Evolutionary conservation across 2,113 vertebrate species (phyloP), one percentile per base, ranked within the genome.

Genomic region (Bufo gargarizans): DNA sequence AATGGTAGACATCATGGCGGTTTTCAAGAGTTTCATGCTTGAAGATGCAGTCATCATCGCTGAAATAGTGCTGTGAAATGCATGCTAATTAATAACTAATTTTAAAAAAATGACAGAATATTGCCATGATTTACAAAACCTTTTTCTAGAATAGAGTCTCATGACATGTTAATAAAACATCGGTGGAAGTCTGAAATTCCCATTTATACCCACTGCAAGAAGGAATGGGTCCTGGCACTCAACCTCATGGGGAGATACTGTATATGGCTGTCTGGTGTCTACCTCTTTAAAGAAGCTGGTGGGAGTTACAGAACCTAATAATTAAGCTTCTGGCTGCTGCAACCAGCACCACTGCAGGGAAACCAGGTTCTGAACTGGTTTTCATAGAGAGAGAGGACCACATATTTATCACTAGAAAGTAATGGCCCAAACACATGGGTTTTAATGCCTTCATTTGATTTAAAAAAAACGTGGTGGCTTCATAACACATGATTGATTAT

Each of bases 1-100:
- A 96, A 1, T 93, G 94, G 89, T 97, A 95, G 50, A 94, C 90
- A 0, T 96, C 94, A 0, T 90, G 94, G 3, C 92, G 96, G 5
- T 98, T 99, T 83, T 99, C 97, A 92, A 99, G 94, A 0, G 96
- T 96, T 86, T 91, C 94, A 89, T 99, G 98, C 82, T 78, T 90
- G 92, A 96, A 96, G 19, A 91, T 90, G 50, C 98, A 99, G 91
- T 96, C 96, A 4, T 98, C 97, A 2, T 93, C 93, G 67, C 90
- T 95, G 92, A 97, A 99, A 89, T 92, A 92, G 8, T 94, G 92
- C 98, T 99, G 91, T 49, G 84, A 85, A 76, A 47, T 80, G 33
- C 0, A 81, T 19, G 10, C 10, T 2, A 17, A 56, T 81, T 81
- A 81, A 45, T 61, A 81, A 45, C 10, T 50, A 16, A 76, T 19